Percentiles rank a stretch among this genome's conserved stretches.
Evolutionary conservation across 2,797 vertebrate genomes (phyloP).

Genomic region (Eptatretus atami): DNA sequence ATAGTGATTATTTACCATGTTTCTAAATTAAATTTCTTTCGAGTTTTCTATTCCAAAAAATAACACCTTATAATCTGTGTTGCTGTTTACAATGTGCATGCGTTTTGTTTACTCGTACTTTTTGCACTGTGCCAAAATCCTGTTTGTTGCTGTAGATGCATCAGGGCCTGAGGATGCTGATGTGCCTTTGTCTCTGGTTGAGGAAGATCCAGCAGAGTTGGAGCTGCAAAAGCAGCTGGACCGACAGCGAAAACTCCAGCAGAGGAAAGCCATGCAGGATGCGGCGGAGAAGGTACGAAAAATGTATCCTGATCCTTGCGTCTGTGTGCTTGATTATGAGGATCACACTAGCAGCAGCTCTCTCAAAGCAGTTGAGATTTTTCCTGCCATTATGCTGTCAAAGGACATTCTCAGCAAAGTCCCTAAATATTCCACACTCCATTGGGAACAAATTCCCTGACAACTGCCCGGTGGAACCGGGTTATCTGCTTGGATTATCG

Average conservation of each 20-base stretch:
- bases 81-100: not conserved
- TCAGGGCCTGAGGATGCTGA: slow-evolving; percentile 14
- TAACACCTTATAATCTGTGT: not conserved
- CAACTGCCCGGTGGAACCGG: too few relatives aligned
- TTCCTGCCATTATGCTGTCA: too few relatives aligned
- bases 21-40: too few relatives aligned
- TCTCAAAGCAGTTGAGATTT: too few relatives aligned
- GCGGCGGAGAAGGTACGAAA: slow-evolving; percentile 28
- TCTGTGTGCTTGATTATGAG: too few relatives aligned
- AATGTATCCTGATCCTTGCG: too few relatives aligned
- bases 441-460: too few relatives aligned
- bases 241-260: slow-evolving; percentile 38
- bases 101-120: not conserved
- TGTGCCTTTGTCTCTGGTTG: slow-evolving; percentile 16
- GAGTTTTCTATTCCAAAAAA: not conserved
- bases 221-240: slow-evolving; percentile 66
- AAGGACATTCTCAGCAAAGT: too few relatives aligned
- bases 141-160: not conserved
- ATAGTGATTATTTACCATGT: too few relatives aligned
- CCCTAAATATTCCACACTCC: too few relatives aligned
- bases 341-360: too few relatives aligned
- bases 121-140: not conserved
- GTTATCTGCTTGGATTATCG: too few relatives aligned
- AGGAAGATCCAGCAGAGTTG: slow-evolving; percentile 50
- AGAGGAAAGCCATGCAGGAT: slow-evolving; percentile 34